Evolutionary conservation across 2,888 invertebrate species (phyloP).

Genomic region (Chaetogeoica ovagalla): DNA sequence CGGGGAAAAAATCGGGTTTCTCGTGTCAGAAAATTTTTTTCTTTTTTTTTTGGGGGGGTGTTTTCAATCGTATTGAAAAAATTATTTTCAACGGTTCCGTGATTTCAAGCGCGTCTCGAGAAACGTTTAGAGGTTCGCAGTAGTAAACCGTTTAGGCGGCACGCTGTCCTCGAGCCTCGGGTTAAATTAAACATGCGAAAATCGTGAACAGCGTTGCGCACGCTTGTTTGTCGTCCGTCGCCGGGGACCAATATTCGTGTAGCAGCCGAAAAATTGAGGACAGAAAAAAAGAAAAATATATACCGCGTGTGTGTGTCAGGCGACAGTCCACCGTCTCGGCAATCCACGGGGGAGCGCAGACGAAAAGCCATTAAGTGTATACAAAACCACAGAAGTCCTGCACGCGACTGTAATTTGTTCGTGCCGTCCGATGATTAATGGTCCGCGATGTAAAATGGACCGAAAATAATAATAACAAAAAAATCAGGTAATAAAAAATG

Average conservation of each 20-base stretch:
- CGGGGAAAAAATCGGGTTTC: too few relatives aligned
- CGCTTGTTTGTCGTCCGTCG: background rate
- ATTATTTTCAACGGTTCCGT: too few relatives aligned
- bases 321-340: background rate
- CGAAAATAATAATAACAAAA: constrained; percentile 24
- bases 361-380: constrained; percentile 25
- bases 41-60: too few relatives aligned
- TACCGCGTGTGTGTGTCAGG: background rate
- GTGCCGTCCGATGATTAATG: constrained; percentile 48
- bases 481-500: too few relatives aligned
- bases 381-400: constrained; percentile 18
- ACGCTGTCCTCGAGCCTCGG: too few relatives aligned
- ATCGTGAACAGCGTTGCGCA: background rate
- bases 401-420: constrained; percentile 37
- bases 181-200: too few relatives aligned
- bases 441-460: constrained; percentile 39
- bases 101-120: too few relatives aligned
- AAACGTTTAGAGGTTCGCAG: too few relatives aligned
- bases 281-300: background rate
- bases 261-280: too few relatives aligned
- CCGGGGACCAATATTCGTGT: background rate
- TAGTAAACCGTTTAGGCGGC: too few relatives aligned
- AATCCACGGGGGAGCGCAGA: background rate
- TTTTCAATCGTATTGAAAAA: too few relatives aligned
- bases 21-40: too few relatives aligned